Evolutionary conservation across 2,797 vertebrate species (phyloP).

Genomic region (Enteromius afrohamiltoni): DNA sequence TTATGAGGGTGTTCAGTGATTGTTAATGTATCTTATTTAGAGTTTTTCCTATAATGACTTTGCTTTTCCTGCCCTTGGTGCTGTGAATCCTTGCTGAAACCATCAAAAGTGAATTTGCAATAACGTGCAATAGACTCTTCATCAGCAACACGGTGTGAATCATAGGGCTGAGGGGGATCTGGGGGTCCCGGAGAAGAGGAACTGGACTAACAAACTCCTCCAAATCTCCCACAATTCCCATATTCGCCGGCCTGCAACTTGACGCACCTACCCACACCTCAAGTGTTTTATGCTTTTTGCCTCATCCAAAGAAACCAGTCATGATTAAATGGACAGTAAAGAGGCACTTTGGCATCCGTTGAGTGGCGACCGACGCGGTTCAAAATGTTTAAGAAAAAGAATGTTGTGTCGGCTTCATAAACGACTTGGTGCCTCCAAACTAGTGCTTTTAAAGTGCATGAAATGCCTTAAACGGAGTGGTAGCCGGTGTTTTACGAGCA

Average conservation of each 20-base stretch:
- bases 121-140: conserved; percentile 57
- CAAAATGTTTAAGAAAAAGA: conserved; percentile 26
- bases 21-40: conserved; percentile 60
- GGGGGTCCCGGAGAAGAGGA: conserved; percentile 1
- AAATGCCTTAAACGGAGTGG: conserved; percentile 41
- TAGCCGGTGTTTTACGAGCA: conserved; percentile 62
- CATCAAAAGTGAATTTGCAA: conserved; percentile 47
- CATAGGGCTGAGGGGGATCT: background rate
- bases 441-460: conserved; percentile 25
- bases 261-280: conserved; percentile 37
- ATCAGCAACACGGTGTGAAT: conserved; percentile 2
- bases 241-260: conserved; percentile 11
- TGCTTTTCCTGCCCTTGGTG: conserved; percentile 71
- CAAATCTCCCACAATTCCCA: background rate
- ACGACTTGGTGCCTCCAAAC: background rate
- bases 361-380: conserved; percentile 2
- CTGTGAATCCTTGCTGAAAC: conserved; percentile 65
- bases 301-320: conserved; percentile 52
- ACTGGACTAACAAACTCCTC: conserved; percentile 3
- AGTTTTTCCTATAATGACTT: conserved; percentile 57
- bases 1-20: conserved; percentile 53
- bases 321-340: conserved; percentile 3
- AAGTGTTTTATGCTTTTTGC: conserved; percentile 8
- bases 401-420: conserved; percentile 2
- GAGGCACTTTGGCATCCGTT: conserved; percentile 30